Percentiles rank a stretch among this genome's conserved stretches.
These are phyloP conservation scores for Peromyscus melanophrys DNA, from an alignment of 2,797 vertebrate species.

Conservation along the genomic window DNA sequence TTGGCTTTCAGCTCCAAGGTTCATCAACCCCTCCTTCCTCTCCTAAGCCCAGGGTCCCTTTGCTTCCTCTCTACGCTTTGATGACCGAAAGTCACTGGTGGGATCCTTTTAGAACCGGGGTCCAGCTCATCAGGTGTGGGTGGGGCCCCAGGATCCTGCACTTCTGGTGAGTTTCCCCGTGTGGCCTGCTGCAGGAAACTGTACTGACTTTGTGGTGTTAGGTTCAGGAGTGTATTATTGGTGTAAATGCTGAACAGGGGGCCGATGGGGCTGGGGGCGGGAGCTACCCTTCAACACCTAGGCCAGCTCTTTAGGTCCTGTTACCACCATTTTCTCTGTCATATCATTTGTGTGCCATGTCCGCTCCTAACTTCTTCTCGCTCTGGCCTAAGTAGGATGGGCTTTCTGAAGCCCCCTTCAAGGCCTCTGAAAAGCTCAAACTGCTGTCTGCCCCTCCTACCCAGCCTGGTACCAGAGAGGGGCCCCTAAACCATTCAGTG, in stretches of 20 bases:
- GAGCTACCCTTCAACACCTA: rapidly evolving
- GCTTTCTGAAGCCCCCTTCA: neutral
- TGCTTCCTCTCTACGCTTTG: neutral
- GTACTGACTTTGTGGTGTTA: neutral
- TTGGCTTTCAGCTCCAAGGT: neutral
- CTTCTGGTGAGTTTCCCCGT: neutral
- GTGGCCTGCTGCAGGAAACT: neutral
- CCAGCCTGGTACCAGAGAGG: slow-evolving; percentile 7
- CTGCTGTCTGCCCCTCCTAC: neutral
- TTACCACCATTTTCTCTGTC: neutral
- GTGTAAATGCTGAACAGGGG: rapidly evolving
- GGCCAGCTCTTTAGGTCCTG: neutral
- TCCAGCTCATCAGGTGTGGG: neutral
- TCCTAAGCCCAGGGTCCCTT: neutral
- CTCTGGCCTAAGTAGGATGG: too few species aligned
- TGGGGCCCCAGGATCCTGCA: neutral
- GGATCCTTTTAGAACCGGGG: neutral
- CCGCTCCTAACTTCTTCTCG: too few species aligned
- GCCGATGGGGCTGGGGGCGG: rapidly evolving
- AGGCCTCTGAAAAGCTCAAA: neutral
- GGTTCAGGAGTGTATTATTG: neutral
- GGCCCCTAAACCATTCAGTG: neutral
- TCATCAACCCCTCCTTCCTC: neutral
- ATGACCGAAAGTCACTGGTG: neutral
- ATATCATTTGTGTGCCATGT: rapidly evolving